Evolutionary conservation across 2,888 invertebrate species (phyloP).

Genomic region (Cenopis cana): DNA sequence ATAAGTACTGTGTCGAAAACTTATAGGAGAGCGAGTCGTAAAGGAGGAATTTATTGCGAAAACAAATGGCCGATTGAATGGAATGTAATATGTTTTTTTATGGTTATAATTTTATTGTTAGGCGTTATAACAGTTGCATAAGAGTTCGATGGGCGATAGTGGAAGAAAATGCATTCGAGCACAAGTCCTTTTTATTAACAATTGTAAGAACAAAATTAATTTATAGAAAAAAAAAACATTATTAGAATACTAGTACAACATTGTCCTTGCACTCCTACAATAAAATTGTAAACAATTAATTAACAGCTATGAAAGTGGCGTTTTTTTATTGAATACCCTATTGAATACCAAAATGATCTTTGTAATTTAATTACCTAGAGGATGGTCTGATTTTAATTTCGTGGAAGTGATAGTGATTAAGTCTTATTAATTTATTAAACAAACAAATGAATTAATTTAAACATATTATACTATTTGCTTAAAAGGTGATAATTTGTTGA

Average conservation of each 20-base stretch:
- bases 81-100: constrained; percentile 39
- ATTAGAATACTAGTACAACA: no score
- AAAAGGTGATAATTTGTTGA: not conserved
- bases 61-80: constrained; percentile 39
- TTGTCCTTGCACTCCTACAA: no score
- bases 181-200: not conserved
- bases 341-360: no score
- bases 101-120: constrained; percentile 36
- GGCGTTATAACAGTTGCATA: constrained; percentile 29
- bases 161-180: not conserved
- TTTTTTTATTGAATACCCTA: no score
- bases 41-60: constrained; percentile 43
- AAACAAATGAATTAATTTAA: not conserved
- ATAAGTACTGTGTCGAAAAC: not conserved
- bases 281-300: not conserved
- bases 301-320: no score
- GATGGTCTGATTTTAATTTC: no score
- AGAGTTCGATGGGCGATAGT: constrained; percentile 13
- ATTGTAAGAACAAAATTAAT: no score
- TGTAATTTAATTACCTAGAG: no score
- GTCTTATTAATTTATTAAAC: no score
- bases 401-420: no score
- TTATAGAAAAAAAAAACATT: no score
- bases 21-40: constrained; percentile 36
- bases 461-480: not conserved